Percentiles rank a stretch among this genome's conserved stretches.
Evolutionary conservation across 2,888 invertebrate species (phyloP).

Genomic region (Drosophila mimetica): DNA sequence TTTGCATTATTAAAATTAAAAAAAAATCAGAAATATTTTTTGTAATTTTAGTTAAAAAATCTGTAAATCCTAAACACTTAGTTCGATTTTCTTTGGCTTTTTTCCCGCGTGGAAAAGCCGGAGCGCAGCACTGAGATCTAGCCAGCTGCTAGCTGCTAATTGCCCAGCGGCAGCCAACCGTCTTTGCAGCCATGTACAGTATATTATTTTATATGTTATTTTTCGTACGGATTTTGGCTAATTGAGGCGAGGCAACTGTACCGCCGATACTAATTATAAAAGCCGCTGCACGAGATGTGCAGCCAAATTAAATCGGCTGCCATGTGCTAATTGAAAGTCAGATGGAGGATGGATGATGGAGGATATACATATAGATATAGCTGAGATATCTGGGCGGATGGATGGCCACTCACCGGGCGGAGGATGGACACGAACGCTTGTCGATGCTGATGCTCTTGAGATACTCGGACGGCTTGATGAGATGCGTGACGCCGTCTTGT

Average conservation of each 20-base stretch:
- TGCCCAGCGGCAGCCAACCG: slow-evolving; percentile 43
- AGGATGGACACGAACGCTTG: slow-evolving; percentile 85
- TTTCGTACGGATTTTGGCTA: slow-evolving; percentile 49
- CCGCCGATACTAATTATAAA: slow-evolving; percentile 67
- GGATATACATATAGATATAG: background rate
- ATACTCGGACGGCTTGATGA: slow-evolving; percentile 97
- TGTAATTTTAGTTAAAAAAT: too few relatives aligned
- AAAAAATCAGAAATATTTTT: too few relatives aligned
- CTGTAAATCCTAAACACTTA: background rate
- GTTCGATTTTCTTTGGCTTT: background rate
- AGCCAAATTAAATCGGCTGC: slow-evolving; percentile 51
- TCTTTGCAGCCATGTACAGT: slow-evolving; percentile 30
- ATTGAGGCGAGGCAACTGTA: slow-evolving; percentile 72
- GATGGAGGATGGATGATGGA: background rate
- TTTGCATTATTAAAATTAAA: too few relatives aligned
- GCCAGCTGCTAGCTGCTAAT: slow-evolving; percentile 52
- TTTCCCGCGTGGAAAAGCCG: background rate
- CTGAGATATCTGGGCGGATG: background rate
- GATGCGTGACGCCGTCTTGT: slow-evolving; percentile 90
- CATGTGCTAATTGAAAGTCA: slow-evolving; percentile 39
- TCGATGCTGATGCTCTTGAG: slow-evolving; percentile 91
- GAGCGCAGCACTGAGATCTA: slow-evolving; percentile 14
- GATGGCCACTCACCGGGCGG: slow-evolving; percentile 83
- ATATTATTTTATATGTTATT: slow-evolving; percentile 26
- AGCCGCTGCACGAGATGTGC: slow-evolving; percentile 65